Percentiles rank a stretch among this genome's conserved stretches.
Evolutionary conservation across 1,140 invertebrate species (phyloP).

Genomic region (Mercenaria mercenaria): DNA sequence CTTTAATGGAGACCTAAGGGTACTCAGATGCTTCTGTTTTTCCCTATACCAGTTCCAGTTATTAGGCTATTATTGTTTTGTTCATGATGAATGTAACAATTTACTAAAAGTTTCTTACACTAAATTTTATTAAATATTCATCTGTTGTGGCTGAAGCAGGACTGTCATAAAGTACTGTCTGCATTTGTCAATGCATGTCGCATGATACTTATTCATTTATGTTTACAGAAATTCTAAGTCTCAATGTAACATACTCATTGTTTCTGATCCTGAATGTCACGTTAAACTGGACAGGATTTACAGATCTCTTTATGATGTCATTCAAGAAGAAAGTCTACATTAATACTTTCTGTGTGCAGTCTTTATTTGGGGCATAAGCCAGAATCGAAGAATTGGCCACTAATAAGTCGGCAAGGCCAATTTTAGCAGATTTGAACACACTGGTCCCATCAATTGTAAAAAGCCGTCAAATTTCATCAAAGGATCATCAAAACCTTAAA

Average conservation of each 20-base stretch:
- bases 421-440: constrained; percentile 5
- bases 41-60: too few relatives aligned
- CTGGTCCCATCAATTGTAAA: constrained; percentile 17
- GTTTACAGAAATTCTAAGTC: too few relatives aligned
- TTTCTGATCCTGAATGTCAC: constrained; percentile 39
- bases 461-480: background rate
- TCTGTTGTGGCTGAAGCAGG: too few relatives aligned
- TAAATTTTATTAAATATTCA: too few relatives aligned
- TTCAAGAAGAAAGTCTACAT: constrained; percentile 23
- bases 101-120: too few relatives aligned
- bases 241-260: constrained; percentile 2
- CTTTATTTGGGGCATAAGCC: constrained; percentile 17
- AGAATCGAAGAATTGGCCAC: background rate
- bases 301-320: constrained; percentile 28
- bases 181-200: too few relatives aligned
- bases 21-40: too few relatives aligned
- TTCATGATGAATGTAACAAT: too few relatives aligned
- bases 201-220: too few relatives aligned
- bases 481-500: background rate
- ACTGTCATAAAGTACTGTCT: too few relatives aligned
- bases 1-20: too few relatives aligned
- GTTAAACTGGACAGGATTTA: constrained; percentile 23
- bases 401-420: background rate
- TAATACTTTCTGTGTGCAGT: background rate
- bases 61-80: too few relatives aligned